Evolutionary conservation across 2,888 invertebrate genomes (phyloP), one percentile per base, ranked within the genome.

Genomic region (Heliothis peltigera): DNA sequence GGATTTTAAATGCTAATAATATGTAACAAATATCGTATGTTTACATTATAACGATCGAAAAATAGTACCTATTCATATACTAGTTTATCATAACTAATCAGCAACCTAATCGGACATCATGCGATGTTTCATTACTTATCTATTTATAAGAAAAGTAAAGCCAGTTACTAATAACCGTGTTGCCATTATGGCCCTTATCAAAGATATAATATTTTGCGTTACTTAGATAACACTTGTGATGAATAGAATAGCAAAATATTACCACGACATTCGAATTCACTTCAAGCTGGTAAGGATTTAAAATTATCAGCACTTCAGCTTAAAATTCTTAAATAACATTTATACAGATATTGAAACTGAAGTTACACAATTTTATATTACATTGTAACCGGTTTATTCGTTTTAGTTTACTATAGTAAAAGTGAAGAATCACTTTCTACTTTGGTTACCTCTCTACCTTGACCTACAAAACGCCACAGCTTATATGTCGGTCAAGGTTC

Each of bases 361-460:
- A 49, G 49, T 69, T 69, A 54, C 43, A 59, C 55, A 70, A 75
- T 66, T n/a, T n/a, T 46, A 53, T 21, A 69, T 56, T 44, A 39
- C 69, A 61, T 10, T n/a, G 39, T 6, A 58, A 71, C 70, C 75
- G 70, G 70, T 75, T 70, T 53, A 56, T 62, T 49, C 28, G 49
- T 69, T 71, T 62, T 52, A 70, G 67, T 66, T 66, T 61, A 55
- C 52, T 68, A 68, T 44, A 46, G 70, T 71, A 71, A 71, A 69
- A 71, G 71, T 75, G 71, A 75, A 54, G 63, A 54, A 63, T 70
- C 64, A 69, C 71, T 71, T 71, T 75, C 70, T 71, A 75, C 75
- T 75, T 71, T 63, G 75, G 75, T 71, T 58, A 69, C 75, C 70
- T 71, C 74, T 52, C 53, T 63, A 57, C 71, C 75, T 71, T 71